phyloP scores from a whole-genome alignment of 2,888 invertebrate species.

The Polietes domitor region DNA sequence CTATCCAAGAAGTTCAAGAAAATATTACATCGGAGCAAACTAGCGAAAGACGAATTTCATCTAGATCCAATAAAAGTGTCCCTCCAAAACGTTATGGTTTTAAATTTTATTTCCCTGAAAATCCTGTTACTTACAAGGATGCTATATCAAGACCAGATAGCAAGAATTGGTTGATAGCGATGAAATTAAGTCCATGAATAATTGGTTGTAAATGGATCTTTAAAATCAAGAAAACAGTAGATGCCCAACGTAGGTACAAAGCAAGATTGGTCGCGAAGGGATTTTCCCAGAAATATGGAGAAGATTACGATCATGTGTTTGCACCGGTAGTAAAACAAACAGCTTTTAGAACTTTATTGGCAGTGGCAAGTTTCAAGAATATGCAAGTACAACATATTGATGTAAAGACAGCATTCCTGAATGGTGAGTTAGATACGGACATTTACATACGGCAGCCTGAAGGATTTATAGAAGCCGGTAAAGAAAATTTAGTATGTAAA shows the following conservation, averaged over 20 bases:
- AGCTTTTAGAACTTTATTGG: constrained; percentile 33
- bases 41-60: too few species aligned
- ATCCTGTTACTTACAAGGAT: constrained; percentile 34
- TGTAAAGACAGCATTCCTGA: constrained; percentile 46
- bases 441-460: too few species aligned
- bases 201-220: constrained; percentile 50
- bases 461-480: too few species aligned
- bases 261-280: constrained; percentile 46
- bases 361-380: constrained; percentile 38
- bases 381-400: constrained; percentile 38
- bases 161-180: constrained; percentile 38
- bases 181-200: constrained; percentile 27
- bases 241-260: constrained; percentile 32
- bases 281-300: constrained; percentile 42
- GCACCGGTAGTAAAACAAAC: constrained; percentile 32
- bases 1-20: too few species aligned
- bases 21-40: too few species aligned
- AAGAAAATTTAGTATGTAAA: too few species aligned
- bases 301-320: constrained; percentile 46
- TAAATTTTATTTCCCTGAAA: constrained; percentile 2
- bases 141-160: constrained; percentile 31
- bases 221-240: constrained; percentile 32
- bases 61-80: constrained; percentile 31
- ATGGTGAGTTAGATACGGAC: constrained; percentile 43
- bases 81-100: constrained; percentile 32